Base-by-base conservation (phyloP, 2,113 vertebrate genomes). In the Chionodraco myersi region DNA sequence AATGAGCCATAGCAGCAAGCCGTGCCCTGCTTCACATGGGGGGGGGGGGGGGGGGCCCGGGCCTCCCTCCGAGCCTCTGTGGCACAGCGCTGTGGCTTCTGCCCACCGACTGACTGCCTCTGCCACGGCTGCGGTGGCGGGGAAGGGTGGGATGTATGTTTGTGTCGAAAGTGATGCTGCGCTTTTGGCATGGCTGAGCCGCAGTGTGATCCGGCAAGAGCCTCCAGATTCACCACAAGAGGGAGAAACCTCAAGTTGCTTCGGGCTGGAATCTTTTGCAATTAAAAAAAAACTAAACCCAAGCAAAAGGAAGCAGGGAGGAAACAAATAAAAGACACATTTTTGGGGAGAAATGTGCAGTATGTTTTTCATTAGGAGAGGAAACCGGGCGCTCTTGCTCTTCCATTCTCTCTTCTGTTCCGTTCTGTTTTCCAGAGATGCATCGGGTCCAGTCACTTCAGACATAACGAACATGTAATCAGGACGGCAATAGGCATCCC, bases 191-290 rank as follows among this genome's bases (percentile, higher is more conserved):
- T 1, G 64, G 84, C 81, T 44, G 36, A 88, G 66, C 84, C 72
- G 47, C 89, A 84, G 88, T 30, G 26, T 59, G 85, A 89, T 82
- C 80, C 36, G 45, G 60, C 81, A 80, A 84, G 63, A 86, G 79
- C 73, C 80, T 88, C 82, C 56, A 88, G 34, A 80, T 87, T 88
- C 66, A 92, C 92, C 90, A 83, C 93, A 87, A 87, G 86, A 89
- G 79, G 84, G 78, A 89, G 76, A 92, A 89, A 81, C 82, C 79
- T 89, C 86, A 86, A 86, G 69, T 73, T 54, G 47, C 56, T 80
- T 58, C 49, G 57, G 61, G 51, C 84, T 74, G 86, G 67, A 89
- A 92, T 89, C 82, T 77, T 80, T 57, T 81, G 74, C 87, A 82
- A 88, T 89, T 79, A 75, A 88, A 83, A 82, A 75, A 41, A 59